Percentiles rank a stretch among this genome's conserved stretches.
Conservation (phyloP, 2,888 invertebrate genomes). For the Netelia inedita region DNA sequence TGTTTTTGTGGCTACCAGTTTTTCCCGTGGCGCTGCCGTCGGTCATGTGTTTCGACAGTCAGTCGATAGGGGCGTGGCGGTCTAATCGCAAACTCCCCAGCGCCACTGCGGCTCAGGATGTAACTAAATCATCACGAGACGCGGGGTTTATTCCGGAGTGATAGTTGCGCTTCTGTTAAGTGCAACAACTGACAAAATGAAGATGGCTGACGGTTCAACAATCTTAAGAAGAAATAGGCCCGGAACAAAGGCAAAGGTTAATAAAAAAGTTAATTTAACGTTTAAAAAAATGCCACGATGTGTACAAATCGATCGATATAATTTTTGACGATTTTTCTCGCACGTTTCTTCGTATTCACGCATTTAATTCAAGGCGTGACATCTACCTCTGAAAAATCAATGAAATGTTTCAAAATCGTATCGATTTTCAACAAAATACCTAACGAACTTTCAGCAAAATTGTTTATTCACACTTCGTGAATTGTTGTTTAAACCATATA, state of each 20-base stretch:
- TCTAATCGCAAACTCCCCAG: too few relatives aligned
- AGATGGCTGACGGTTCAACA: conserved; percentile 94
- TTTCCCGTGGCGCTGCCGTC: too few relatives aligned
- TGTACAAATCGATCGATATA: conserved; percentile 9
- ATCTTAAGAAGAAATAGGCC: conserved; percentile 95
- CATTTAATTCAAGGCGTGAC: conserved; percentile 43
- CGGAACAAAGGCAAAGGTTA: conserved; percentile 95
- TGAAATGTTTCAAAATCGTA: conserved; percentile 60
- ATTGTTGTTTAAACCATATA: background rate
- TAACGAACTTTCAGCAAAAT: conserved; percentile 58
- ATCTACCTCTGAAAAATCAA: conserved; percentile 69
- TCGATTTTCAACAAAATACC: conserved; percentile 20
- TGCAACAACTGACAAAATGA: conserved; percentile 86
- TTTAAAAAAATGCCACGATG: conserved; percentile 6
- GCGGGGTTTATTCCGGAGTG: background rate
- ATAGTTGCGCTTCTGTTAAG: conserved; percentile 44
- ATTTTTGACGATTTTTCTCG: conserved; percentile 26
- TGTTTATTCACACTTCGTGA: conserved; percentile 57
- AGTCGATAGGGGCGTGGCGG: too few relatives aligned
- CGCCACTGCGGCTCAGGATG: too few relatives aligned
- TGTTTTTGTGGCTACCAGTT: too few relatives aligned
- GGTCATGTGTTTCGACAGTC: too few relatives aligned
- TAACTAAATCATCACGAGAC: too few relatives aligned
- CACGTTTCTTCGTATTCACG: conserved; percentile 33
- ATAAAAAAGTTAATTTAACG: conserved; percentile 65